Evolutionary conservation across 2,797 vertebrate genomes (phyloP).

Genomic region (Crocidura indochinensis): DNA sequence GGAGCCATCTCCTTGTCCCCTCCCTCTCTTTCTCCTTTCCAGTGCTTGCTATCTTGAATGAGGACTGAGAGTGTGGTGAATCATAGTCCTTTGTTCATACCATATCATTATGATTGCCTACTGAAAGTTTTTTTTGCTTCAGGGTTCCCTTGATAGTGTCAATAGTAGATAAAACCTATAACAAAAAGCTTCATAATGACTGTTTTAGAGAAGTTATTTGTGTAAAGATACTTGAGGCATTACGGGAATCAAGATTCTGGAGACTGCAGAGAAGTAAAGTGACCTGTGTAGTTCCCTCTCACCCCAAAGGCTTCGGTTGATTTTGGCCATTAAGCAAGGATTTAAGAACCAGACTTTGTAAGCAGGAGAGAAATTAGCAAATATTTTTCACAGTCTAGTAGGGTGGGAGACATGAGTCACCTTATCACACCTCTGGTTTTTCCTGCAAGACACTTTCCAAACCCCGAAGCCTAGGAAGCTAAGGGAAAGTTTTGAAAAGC

Average conservation of each 20-base stretch:
- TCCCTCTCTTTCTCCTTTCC: background rate
- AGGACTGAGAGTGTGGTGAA: conserved; percentile 5
- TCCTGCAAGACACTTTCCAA: background rate
- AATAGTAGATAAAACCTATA: background rate
- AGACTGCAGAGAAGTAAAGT: conserved; percentile 6
- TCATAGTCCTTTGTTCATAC: background rate
- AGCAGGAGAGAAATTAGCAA: background rate
- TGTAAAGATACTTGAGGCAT: background rate
- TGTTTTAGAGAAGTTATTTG: conserved; percentile 9
- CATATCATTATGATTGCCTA: background rate
- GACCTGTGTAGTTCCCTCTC: background rate
- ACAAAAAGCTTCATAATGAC: conserved; percentile 6
- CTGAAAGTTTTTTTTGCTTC: conserved; percentile 29
- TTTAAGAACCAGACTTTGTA: background rate
- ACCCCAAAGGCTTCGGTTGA: background rate
- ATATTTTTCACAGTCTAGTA: background rate
- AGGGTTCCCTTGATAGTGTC: background rate
- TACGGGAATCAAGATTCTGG: background rate
- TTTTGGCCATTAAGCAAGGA: conserved; percentile 10
- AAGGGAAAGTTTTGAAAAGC: conserved; percentile 2
- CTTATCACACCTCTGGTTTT: background rate
- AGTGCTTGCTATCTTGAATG: background rate
- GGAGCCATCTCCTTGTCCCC: background rate
- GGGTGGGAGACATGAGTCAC: background rate
- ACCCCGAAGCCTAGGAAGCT: background rate